Conservation (phyloP, 1,140 invertebrate genomes). For the Carposina sasakii region DNA sequence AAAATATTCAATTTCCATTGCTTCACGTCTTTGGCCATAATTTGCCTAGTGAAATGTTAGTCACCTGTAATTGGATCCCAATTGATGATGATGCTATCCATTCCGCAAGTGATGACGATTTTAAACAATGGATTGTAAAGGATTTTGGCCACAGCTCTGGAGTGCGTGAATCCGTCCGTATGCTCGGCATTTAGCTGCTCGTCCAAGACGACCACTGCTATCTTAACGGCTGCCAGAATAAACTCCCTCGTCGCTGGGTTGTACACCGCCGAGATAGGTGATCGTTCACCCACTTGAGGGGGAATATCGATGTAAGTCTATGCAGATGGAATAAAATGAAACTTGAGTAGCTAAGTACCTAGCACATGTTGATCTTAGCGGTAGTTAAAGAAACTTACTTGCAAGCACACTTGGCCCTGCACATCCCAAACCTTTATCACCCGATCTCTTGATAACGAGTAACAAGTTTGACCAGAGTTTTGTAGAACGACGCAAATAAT, state of each 20-base stretch:
- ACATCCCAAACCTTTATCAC: constrained; percentile 83
- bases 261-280: constrained; percentile 75
- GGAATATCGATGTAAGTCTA: constrained; percentile 78
- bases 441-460: constrained; percentile 77
- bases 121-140: constrained; percentile 81
- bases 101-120: constrained; percentile 78
- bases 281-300: constrained; percentile 72
- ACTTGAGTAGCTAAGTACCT: too few species aligned
- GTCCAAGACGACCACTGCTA: constrained; percentile 75
- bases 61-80: constrained; percentile 80
- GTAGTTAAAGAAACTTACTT: constrained; percentile 48
- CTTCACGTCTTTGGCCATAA: too few species aligned
- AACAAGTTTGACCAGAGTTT: constrained; percentile 56
- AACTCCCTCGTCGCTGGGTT: constrained; percentile 77
- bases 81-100: constrained; percentile 81
- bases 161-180: constrained; percentile 81
- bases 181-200: constrained; percentile 75
- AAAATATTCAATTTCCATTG: too few species aligned
- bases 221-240: constrained; percentile 75
- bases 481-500: constrained; percentile 79
- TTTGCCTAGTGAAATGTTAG: too few species aligned
- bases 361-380: neutral
- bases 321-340: too few species aligned
- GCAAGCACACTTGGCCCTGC: constrained; percentile 73
- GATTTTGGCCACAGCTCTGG: constrained; percentile 75